Percentiles rank a stretch among this genome's conserved stretches.
Evolutionary conservation across 2,797 vertebrate genomes (phyloP).

Genomic region (Columba guinea): DNA sequence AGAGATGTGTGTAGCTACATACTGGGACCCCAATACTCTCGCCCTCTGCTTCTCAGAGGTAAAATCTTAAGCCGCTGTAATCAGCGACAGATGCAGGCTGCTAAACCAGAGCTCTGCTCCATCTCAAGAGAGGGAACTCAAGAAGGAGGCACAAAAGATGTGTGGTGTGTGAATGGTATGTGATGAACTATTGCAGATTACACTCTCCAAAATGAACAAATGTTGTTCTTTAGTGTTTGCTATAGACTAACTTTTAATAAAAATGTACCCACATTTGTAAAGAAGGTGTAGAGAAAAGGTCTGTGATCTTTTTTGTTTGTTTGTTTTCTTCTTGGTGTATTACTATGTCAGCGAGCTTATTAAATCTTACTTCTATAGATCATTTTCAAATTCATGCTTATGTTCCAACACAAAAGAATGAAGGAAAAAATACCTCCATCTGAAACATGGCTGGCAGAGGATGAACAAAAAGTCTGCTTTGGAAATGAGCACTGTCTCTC

Average conservation of each 20-base stretch:
- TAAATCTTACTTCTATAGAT: constrained; percentile 68
- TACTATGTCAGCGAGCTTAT: constrained; percentile 36
- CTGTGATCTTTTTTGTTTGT: constrained; percentile 46
- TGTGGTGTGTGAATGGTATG: background rate
- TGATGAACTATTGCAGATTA: background rate
- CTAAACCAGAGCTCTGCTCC: constrained; percentile 23
- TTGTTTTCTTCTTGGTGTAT: constrained; percentile 6
- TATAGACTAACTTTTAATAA: background rate
- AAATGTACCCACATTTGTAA: constrained; percentile 24
- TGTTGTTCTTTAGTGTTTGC: constrained; percentile 16
- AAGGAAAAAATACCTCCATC: background rate
- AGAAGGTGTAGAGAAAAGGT: background rate
- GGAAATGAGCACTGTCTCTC: constrained; percentile 49
- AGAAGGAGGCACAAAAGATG: background rate
- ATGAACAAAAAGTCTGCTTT: constrained; percentile 61
- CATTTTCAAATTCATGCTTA: constrained; percentile 71
- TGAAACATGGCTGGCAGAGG: constrained; percentile 49
- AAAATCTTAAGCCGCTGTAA: background rate
- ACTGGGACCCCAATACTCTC: background rate
- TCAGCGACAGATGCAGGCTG: background rate
- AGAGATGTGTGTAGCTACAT: background rate
- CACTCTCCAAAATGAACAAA: constrained; percentile 35
- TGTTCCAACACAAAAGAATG: constrained; percentile 44
- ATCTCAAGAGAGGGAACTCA: background rate
- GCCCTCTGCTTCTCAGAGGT: background rate